Conservation (phyloP, 2,113 vertebrate genomes). For the Procapra przewalskii region DNA sequence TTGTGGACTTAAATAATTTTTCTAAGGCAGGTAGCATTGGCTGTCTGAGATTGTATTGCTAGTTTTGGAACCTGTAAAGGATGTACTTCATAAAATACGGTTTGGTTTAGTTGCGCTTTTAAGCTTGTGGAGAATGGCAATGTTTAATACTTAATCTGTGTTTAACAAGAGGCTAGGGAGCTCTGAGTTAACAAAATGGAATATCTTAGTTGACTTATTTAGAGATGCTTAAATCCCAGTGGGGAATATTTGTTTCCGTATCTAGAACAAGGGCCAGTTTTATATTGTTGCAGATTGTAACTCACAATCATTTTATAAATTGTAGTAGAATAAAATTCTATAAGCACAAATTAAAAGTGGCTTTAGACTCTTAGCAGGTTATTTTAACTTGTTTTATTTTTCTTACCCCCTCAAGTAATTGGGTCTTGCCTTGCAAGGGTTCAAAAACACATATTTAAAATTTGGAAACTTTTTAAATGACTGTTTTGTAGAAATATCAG, state of each 20-base stretch:
- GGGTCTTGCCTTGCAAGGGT: not conserved
- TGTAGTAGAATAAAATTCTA: not conserved
- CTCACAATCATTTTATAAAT: not conserved
- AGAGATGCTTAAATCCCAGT: not conserved
- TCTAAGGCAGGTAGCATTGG: not conserved
- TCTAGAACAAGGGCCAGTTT: not conserved
- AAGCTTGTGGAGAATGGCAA: not conserved
- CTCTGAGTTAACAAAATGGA: not conserved
- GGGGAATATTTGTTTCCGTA: not conserved
- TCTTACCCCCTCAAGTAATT: not conserved
- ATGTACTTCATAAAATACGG: not conserved
- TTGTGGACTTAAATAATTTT: not conserved
- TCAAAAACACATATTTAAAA: not conserved
- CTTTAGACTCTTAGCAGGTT: not conserved
- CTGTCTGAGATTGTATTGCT: not conserved
- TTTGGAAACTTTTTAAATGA: not conserved
- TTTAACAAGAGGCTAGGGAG: not conserved
- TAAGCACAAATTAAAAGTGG: not conserved
- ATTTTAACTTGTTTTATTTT: conserved; percentile 21
- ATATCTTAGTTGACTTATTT: not conserved
- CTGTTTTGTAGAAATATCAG: not conserved
- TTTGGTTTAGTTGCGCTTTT: conserved; percentile 23
- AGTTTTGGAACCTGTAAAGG: not conserved
- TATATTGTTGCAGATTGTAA: not conserved
- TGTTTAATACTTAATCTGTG: not conserved